Conservation (phyloP, 2,113 vertebrate species). For the Pterophyllum scalare region DNA sequence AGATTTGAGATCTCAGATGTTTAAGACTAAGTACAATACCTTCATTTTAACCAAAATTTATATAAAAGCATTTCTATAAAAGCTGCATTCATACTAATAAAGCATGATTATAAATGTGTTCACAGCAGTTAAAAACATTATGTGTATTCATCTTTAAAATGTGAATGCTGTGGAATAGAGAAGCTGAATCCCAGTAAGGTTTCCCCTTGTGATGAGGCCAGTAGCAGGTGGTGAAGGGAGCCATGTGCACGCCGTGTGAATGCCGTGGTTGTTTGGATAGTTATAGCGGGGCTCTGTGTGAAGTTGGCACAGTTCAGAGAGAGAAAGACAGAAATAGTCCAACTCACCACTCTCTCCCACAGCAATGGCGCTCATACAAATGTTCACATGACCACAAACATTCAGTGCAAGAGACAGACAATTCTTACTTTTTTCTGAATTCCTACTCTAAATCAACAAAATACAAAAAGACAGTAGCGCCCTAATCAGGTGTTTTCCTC, state of each 20-base stretch:
- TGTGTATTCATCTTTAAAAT: conserved; percentile 19
- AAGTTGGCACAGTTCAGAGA: conserved; percentile 52
- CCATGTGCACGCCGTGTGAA: conserved; percentile 73
- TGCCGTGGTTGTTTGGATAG: conserved; percentile 73
- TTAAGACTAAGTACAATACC: too few species aligned
- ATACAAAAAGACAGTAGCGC: background rate
- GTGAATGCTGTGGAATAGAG: conserved; percentile 21
- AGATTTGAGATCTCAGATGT: too few species aligned
- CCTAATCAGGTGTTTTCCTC: background rate
- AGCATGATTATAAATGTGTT: background rate
- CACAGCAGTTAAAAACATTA: conserved; percentile 1
- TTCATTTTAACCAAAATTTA: background rate
- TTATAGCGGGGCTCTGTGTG: conserved; percentile 76
- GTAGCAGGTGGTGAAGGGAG: conserved; percentile 71
- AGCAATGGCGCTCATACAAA: conserved; percentile 43
- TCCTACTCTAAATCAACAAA: background rate
- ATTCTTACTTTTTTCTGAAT: background rate
- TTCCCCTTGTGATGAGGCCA: conserved; percentile 58
- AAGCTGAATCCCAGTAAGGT: conserved; percentile 58
- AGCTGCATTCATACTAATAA: background rate
- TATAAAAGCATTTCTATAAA: too few species aligned
- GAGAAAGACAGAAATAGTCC: conserved; percentile 29
- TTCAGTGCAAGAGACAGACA: conserved; percentile 1
- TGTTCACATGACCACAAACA: conserved; percentile 32
- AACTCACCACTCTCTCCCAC: conserved; percentile 24